A percentile compares a stretch with the other conserved stretches of the same genome.
Evolutionary conservation across 1,140 invertebrate genomes (phyloP).

Genomic region (Geopemphigus sp.): DNA sequence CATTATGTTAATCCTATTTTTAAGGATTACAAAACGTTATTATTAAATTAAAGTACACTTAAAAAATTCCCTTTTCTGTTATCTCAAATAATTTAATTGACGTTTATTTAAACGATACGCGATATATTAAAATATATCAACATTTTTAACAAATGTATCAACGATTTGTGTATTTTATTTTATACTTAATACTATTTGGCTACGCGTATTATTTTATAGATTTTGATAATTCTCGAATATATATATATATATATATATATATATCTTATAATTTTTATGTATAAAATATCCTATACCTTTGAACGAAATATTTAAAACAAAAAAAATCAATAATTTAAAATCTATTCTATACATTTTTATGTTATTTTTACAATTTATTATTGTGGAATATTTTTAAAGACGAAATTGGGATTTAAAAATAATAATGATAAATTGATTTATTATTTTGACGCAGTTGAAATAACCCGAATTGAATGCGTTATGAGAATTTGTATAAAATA

Average conservation of each 20-base stretch:
- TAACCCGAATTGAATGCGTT: too few species aligned
- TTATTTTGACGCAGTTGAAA: too few species aligned
- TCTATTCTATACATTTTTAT: neutral
- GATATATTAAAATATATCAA: too few species aligned
- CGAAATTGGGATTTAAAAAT: neutral
- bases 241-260: neutral
- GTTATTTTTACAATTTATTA: neutral
- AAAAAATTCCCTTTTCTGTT: too few species aligned
- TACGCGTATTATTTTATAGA: neutral
- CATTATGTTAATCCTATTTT: too few species aligned
- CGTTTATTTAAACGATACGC: too few species aligned
- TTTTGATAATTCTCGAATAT: neutral
- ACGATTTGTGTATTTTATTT: neutral
- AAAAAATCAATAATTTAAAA: neutral
- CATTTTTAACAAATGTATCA: too few species aligned
- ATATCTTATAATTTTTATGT: neutral
- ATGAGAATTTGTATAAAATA: too few species aligned
- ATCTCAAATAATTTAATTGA: too few species aligned
- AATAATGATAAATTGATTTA: neutral
- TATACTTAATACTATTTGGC: neutral
- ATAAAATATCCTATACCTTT: neutral
- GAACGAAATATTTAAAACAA: neutral
- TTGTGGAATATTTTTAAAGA: neutral
- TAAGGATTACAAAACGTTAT: too few species aligned
- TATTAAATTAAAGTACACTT: too few species aligned